Evolutionary conservation across 2,113 vertebrate genomes (phyloP), one percentile per base, ranked within the genome.

Genomic region (Hemiscyllium ocellatum): DNA sequence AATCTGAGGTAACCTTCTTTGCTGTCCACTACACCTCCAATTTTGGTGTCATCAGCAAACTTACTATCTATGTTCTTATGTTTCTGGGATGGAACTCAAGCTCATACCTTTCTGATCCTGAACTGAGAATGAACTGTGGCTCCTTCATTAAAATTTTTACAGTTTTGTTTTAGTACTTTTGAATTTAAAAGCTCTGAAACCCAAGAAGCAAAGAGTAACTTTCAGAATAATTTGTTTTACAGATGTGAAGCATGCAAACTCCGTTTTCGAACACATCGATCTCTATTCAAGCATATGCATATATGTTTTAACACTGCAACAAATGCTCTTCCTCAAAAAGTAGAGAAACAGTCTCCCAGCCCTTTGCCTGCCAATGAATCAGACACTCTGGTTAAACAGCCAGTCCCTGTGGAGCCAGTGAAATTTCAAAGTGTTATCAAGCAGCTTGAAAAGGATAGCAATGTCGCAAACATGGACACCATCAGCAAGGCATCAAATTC

Each of bases 171-270:
- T 6, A 7, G 42, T 47, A 37, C 80, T 83, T 17, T 47, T 47
- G 4, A 3, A 0, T 42, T 83, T 37, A 42, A 19, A 83, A 83
- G 17, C n/a, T 37, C 3, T 37, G 78, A 83, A 83, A 83, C n/a
- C 47, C 20, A 4, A 87, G 42, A 26, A 13, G 8, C 85, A 87
- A 52, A 52, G 29, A 19, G 33, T 61, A 61, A 90, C 22, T 65
- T 87, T 37, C 17, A 61, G 52, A 85, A 86, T 85, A 15, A 7
- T 89, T 95, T 66, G 80, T 93, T 29, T 68, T 52, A 0, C 96
- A 99, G 99, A 96, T 99, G 99, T 95, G 99, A 99, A 97, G 99
- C 98, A 96, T 99, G 99, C 96, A 97, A 98, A 96, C 97, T 98
- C 52, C 99, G 98, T 96, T 97, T 99, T 96, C 98, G 98, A 17